Evolutionary conservation across 2,113 vertebrate species (phyloP).

Genomic region (Lamprologus sp.): DNA sequence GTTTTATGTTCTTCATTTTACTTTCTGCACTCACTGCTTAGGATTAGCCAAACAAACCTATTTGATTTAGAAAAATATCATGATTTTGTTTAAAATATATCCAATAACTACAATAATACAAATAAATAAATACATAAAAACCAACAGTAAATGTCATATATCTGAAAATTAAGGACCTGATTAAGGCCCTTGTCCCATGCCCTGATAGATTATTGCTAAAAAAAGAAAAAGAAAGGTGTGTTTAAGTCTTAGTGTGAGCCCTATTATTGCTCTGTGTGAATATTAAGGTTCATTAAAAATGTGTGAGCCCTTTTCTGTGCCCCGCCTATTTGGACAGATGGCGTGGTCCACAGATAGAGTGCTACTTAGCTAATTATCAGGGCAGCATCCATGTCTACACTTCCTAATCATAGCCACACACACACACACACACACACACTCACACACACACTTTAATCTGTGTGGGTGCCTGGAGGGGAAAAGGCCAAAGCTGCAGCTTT

Average conservation of each 20-base stretch:
- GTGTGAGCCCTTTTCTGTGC: constrained; percentile 50
- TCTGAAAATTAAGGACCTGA: neutral
- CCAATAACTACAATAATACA: neutral
- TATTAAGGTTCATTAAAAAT: constrained; percentile 67
- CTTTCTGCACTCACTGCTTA: neutral
- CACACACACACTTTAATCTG: constrained; percentile 2
- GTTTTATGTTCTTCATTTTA: neutral
- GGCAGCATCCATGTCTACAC: constrained; percentile 20
- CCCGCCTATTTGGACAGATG: constrained; percentile 64
- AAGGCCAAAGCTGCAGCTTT: constrained; percentile 52
- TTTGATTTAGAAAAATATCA: neutral
- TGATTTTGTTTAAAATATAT: neutral
- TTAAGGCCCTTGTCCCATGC: neutral
- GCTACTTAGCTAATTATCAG: constrained; percentile 67
- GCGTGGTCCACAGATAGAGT: constrained; percentile 46
- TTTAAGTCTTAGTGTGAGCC: constrained; percentile 10
- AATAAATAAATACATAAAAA: neutral
- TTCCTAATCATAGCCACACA: neutral
- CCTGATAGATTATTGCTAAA: neutral
- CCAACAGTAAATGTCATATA: neutral
- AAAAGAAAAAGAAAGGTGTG: neutral
- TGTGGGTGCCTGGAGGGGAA: constrained; percentile 38
- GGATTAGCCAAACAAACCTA: neutral
- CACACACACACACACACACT: neutral
- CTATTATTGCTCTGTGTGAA: constrained; percentile 52